Base-by-base conservation (phyloP, 2,797 vertebrate species). In the Rachycentron canadum region DNA sequence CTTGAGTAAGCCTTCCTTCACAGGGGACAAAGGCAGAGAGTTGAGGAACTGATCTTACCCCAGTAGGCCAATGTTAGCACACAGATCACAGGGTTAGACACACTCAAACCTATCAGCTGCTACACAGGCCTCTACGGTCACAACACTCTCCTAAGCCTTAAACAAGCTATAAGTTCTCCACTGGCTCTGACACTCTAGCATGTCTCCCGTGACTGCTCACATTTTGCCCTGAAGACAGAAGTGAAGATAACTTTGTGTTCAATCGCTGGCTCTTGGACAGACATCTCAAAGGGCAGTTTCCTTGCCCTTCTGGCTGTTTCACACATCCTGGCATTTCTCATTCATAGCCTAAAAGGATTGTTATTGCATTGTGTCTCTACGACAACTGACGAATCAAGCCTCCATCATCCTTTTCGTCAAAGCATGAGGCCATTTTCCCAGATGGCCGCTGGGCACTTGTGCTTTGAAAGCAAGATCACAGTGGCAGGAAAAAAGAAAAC, bases 1-100 rank as follows among this genome's bases (percentile, higher is more conserved):
- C 89, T 88, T 86, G 89, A 83, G 86, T 95, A 94, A 95, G 91
- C 93, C 89, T 91, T 84, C 86, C 93, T 86, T 94, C 90, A 85
- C 82, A 87, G 76, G 90, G 87, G 92, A 95, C 92, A 94, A 95
- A 93, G 79, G 66, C 79, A 69, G 69, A 79, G 83, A 87, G 89
- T 82, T 71, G 81, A 92, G 81, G 90, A 91, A 91, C 88, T 88
- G 91, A 94, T 93, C 86, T 91, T 91, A 93, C 88, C 88, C 89
- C 91, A 92, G 90, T 91, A 89, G 91, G 89, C 91, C 90, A 92
- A 89, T 92, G 92, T 93, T 91, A 93, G 92, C 89, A 92, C 91
- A 91, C 84, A 93, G 92, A 93, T 93, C 92, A 91, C 87, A 93
- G 91, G 91, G 89, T 93, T 91, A 91, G 92, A 93, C 93, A 93